phyloP scores from a whole-genome alignment of 2,888 invertebrate genomes.

The Vandiemenella viatica region DNA sequence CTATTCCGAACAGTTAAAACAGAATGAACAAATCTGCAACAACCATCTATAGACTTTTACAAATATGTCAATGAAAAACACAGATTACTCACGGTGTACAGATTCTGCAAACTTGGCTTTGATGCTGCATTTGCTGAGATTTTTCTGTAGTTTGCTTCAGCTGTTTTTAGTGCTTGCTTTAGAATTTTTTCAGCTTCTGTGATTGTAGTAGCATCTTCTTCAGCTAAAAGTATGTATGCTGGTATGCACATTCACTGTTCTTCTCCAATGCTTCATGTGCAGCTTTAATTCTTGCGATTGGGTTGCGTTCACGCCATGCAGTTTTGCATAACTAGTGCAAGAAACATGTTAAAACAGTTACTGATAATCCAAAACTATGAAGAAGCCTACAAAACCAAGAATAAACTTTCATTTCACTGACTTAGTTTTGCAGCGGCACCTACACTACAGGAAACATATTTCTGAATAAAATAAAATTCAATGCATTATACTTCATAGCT shows the following conservation, averaged over 20 bases:
- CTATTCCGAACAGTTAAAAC: no score
- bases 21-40: no score
- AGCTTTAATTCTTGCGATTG: constrained; percentile 76
- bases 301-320: constrained; percentile 91
- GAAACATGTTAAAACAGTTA: no score
- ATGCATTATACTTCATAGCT: no score
- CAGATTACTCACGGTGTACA: constrained; percentile 40
- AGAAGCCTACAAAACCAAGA: no score
- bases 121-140: constrained; percentile 67
- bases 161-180: constrained; percentile 68
- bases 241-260: constrained; percentile 86
- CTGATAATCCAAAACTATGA: no score
- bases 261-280: constrained; percentile 75
- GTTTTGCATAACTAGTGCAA: constrained; percentile 80
- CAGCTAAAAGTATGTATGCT: constrained; percentile 86
- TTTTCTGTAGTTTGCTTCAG: constrained; percentile 65
- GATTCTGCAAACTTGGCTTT: constrained; percentile 57
- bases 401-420: no score
- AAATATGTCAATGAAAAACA: no score
- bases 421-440: no score
- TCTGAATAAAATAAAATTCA: no score
- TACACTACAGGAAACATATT: no score
- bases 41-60: no score
- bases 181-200: constrained; percentile 71
- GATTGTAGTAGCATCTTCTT: constrained; percentile 91